Evolutionary conservation across 2,797 vertebrate species (phyloP).

Genomic region (Bryconaethiops microstoma): DNA sequence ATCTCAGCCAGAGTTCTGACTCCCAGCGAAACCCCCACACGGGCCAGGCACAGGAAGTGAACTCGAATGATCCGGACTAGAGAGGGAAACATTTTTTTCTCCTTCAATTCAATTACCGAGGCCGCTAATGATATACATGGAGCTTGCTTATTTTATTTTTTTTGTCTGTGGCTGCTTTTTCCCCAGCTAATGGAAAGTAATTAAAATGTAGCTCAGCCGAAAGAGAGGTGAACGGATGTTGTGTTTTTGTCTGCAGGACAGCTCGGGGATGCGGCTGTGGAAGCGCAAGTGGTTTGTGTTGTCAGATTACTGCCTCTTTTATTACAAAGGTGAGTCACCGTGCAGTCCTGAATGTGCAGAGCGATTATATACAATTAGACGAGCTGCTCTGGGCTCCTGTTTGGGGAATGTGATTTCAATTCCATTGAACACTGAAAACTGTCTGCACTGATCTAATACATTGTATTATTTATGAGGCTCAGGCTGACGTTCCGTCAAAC

Average conservation of each 20-base stretch:
- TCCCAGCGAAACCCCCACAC: conserved; percentile 15
- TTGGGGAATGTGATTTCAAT: background rate
- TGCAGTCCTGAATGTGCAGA: background rate
- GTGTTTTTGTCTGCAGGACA: conserved; percentile 84
- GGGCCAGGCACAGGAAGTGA: conserved; percentile 20
- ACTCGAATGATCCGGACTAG: background rate
- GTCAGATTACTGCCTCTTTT: conserved; percentile 97
- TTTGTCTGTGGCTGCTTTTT: background rate
- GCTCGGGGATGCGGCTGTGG: conserved; percentile 98
- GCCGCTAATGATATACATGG: conserved; percentile 48
- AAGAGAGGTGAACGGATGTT: conserved; percentile 41
- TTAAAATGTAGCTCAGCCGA: conserved; percentile 8
- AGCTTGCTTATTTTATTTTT: conserved; percentile 9
- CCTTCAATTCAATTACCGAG: conserved; percentile 40
- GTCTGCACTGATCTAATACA: too few relatives aligned
- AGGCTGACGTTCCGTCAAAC: too few relatives aligned
- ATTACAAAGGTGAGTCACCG: conserved; percentile 94
- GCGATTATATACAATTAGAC: conserved; percentile 7
- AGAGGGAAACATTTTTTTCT: background rate
- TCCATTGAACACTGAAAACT: too few relatives aligned
- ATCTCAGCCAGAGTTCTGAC: background rate
- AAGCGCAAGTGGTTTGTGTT: conserved; percentile 98
- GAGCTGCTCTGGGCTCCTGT: background rate
- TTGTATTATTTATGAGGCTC: too few relatives aligned
- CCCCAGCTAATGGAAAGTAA: conserved; percentile 1